Evolutionary conservation across 2,797 vertebrate genomes (phyloP).

Genomic region (Sternarchorhynchus goeldii): DNA sequence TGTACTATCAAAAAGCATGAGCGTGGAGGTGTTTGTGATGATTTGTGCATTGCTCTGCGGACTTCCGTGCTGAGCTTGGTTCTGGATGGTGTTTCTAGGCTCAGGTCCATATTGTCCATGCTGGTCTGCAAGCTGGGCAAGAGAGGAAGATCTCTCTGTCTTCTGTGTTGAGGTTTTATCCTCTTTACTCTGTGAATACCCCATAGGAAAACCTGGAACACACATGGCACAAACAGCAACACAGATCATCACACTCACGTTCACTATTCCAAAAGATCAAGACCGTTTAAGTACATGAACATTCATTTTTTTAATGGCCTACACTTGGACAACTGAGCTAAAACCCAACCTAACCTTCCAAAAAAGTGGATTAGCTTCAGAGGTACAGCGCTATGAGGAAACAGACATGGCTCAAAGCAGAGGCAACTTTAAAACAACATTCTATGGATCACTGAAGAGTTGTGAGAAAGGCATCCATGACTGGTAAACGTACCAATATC

Average conservation of each 20-base stretch:
- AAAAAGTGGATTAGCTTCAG: too few species aligned
- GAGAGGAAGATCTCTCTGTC: constrained; percentile 79
- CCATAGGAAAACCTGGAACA: constrained; percentile 79
- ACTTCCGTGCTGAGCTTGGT: constrained; percentile 76
- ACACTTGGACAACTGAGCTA: too few species aligned
- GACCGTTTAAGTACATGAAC: too few species aligned
- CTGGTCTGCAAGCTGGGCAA: constrained; percentile 73
- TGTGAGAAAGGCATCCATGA: background rate
- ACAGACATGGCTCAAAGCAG: too few species aligned
- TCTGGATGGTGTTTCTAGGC: constrained; percentile 80
- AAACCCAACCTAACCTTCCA: too few species aligned
- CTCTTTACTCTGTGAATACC: constrained; percentile 95
- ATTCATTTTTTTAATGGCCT: too few species aligned
- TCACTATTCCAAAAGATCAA: too few species aligned
- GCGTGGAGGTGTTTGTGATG: constrained; percentile 24
- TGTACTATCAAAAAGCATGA: background rate
- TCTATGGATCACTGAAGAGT: background rate
- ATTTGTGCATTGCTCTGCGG: constrained; percentile 81
- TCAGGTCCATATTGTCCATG: constrained; percentile 87
- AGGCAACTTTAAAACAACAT: constrained; percentile 12
- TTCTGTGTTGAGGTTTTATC: constrained; percentile 88
- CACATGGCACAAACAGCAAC: constrained; percentile 22
- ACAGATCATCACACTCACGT: background rate
- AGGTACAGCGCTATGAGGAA: too few species aligned
- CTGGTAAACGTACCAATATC: background rate